Percentiles rank a stretch among this genome's conserved stretches.
Conservation (phyloP, 2,797 vertebrate species). For the Hypotaenidia philippensis region DNA sequence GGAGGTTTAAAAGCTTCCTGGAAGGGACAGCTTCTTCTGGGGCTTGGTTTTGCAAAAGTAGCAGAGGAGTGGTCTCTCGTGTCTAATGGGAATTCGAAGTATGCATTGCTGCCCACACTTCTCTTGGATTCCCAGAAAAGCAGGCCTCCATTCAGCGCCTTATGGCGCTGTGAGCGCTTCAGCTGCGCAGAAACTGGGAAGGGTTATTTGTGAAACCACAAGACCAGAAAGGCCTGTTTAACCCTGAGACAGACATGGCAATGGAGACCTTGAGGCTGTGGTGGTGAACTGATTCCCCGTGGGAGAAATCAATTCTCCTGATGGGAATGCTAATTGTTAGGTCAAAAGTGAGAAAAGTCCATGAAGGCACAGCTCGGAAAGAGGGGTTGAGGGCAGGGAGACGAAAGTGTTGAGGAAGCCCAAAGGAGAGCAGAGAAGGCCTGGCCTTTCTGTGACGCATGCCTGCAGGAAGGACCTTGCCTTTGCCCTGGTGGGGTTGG, state of each 20-base stretch:
- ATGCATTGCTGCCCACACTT: background rate
- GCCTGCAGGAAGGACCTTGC: background rate
- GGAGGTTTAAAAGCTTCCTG: background rate
- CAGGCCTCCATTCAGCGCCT: background rate
- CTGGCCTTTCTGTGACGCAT: background rate
- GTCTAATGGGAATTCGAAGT: background rate
- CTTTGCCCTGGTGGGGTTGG: background rate
- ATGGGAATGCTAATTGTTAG: background rate
- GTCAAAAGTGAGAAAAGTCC: background rate
- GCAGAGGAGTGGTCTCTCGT: background rate
- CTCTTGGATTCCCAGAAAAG: background rate
- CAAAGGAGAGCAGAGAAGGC: background rate
- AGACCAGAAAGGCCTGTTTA: background rate
- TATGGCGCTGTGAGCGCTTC: accelerated
- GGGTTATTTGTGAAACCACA: background rate
- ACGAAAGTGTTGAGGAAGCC: background rate
- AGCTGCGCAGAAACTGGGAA: background rate
- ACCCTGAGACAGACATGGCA: background rate
- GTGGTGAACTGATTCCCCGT: background rate
- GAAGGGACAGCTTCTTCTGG: background rate
- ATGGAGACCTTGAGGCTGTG: background rate
- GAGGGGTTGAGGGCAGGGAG: background rate
- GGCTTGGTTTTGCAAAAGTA: background rate
- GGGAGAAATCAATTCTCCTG: background rate
- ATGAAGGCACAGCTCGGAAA: background rate